Percentiles rank a stretch among this genome's conserved stretches.
Conservation (phyloP, 2,113 vertebrate genomes). For the Thunnus maccoyii region DNA sequence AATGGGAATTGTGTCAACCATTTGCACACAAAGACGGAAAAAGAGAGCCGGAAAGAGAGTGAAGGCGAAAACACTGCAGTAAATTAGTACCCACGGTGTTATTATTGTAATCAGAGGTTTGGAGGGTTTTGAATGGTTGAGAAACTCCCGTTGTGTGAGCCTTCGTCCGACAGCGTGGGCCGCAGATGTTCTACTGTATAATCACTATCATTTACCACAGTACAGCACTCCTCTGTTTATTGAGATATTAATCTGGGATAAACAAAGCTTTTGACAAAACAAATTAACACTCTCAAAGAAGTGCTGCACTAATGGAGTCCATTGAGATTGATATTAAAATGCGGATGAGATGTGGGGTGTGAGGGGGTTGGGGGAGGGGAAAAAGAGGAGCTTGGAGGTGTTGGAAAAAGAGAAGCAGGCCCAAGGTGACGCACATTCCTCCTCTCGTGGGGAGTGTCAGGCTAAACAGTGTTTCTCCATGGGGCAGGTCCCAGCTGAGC, state of each 20-base stretch:
- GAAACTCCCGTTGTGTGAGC: slow-evolving; percentile 71
- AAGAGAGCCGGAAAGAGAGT: slow-evolving; percentile 27
- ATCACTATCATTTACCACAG: slow-evolving; percentile 85
- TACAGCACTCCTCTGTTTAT: slow-evolving; percentile 79
- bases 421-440: slow-evolving; percentile 75
- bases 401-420: slow-evolving; percentile 54
- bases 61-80: slow-evolving; percentile 55
- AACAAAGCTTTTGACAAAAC: slow-evolving; percentile 87
- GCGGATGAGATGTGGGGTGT: slow-evolving; percentile 58
- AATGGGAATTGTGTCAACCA: slow-evolving; percentile 24
- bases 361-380: not conserved
- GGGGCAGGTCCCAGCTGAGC: slow-evolving; percentile 65
- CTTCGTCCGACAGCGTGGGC: slow-evolving; percentile 72
- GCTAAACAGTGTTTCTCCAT: slow-evolving; percentile 72
- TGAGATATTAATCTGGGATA: slow-evolving; percentile 85
- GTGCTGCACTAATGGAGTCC: slow-evolving; percentile 77
- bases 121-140: slow-evolving; percentile 74
- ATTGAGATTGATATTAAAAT: slow-evolving; percentile 83
- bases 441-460: slow-evolving; percentile 65
- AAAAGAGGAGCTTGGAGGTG: slow-evolving; percentile 34
- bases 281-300: slow-evolving; percentile 81
- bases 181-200: slow-evolving; percentile 74
- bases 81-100: slow-evolving; percentile 81
- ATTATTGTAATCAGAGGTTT: slow-evolving; percentile 86
- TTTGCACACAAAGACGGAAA: slow-evolving; percentile 41